phyloP scores from a whole-genome alignment of 2,113 vertebrate genomes.

The Psilopogon haemacephalus region DNA sequence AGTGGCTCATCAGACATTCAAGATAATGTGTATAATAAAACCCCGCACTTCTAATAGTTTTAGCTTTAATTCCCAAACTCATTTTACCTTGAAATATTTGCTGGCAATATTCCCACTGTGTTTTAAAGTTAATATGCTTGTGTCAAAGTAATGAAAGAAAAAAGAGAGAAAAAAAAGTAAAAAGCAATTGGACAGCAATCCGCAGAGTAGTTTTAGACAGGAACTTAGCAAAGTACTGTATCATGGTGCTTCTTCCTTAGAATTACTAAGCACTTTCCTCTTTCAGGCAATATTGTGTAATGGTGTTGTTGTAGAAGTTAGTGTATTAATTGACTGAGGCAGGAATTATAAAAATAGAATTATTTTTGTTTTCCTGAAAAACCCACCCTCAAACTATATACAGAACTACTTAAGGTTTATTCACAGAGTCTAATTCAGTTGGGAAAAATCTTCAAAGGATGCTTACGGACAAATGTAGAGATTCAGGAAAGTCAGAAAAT shows the following conservation, averaged over 20 bases:
- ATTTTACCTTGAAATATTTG: constrained; percentile 27
- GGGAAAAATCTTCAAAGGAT: too few species aligned
- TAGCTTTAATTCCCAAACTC: neutral
- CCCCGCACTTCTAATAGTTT: neutral
- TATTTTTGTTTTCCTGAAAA: too few species aligned
- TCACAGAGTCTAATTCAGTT: too few species aligned
- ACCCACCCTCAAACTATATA: too few species aligned
- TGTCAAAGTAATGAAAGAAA: neutral
- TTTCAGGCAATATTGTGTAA: neutral
- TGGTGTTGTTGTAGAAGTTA: too few species aligned
- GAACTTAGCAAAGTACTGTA: neutral
- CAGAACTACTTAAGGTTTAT: too few species aligned
- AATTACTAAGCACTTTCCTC: neutral
- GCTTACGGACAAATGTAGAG: too few species aligned
- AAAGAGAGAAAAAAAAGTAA: neutral
- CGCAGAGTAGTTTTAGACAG: neutral
- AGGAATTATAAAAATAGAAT: too few species aligned
- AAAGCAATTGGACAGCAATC: neutral
- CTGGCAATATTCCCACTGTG: constrained; percentile 16
- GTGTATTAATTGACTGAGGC: too few species aligned
- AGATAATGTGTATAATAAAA: neutral
- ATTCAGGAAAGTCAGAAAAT: too few species aligned
- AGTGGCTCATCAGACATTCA: neutral
- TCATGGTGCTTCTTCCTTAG: neutral
- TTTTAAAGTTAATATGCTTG: constrained; percentile 23